Evolutionary conservation across 2,888 invertebrate genomes (phyloP), one percentile per base, ranked within the genome.

Genomic region (Plusia festucae): DNA sequence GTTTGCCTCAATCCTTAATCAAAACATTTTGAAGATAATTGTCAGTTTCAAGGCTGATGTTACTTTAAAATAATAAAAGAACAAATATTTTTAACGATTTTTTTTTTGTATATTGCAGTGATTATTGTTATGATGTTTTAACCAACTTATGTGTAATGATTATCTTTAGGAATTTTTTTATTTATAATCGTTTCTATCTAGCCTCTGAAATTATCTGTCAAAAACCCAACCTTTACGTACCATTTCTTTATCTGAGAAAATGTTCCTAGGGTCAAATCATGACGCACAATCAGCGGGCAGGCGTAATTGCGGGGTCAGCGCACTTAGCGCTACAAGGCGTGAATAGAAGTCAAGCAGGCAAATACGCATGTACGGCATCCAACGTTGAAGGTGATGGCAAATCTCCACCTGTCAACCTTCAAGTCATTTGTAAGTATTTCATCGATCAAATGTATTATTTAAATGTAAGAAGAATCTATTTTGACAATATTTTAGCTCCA

Each of bases 311-410:
- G 69, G 98, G 97, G 83, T 97, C 97, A 83, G 97, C 97, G 65
- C 97, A 97, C 88, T 93, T 98, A 78, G 98, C 98, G 0, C 93
- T 98, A 70, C 98, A 98, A 90, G 96, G 96, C 59, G 97, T 98
- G 51, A 97, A 97, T 66, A 96, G 97, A 81, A 96, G 96, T 78
- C 98, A 98, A 88, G 97, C 98, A 1, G 98, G 98, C 58, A 97
- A 97, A 92, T 98, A 98, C 91, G 97, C 97, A 40, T 98, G 98
- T 90, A 97, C 98, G 24, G 98, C 98, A 2, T 98, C 98, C 56
- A 98, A 99, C 88, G 98, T 98, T 15, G 98, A 98, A 91, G 98
- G 98, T 0, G 98, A 98, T 82, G 98, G 98, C 11, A 97, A 97
- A 84, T 98, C 98, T 78, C 97, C 97, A 83, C 96, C 96, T 53